Conservation (phyloP, 1,140 invertebrate species). For the Macrostomum lignano region DNA sequence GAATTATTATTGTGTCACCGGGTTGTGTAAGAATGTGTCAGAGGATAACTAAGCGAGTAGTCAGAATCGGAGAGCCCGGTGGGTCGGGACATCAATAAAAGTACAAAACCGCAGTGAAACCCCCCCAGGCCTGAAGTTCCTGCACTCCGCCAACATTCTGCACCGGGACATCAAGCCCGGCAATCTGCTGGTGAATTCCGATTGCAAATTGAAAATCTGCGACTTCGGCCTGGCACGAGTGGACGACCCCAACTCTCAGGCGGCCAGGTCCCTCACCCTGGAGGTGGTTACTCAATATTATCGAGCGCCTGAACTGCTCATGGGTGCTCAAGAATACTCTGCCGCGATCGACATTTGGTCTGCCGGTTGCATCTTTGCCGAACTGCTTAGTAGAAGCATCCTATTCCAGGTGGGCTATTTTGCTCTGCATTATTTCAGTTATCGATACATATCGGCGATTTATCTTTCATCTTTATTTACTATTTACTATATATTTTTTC, state of each 20-base stretch:
- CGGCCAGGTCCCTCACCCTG: conserved; percentile 74
- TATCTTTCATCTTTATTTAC: too few species aligned
- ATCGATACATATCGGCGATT: too few species aligned
- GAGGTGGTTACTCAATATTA: conserved; percentile 76
- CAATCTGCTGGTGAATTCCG: conserved; percentile 85
- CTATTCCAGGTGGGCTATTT: too few species aligned
- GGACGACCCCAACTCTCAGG: conserved; percentile 65
- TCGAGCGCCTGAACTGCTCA: conserved; percentile 34
- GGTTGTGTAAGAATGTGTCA: too few species aligned
- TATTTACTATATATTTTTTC: too few species aligned
- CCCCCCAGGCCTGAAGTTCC: conserved; percentile 68
- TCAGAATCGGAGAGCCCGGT: too few species aligned
- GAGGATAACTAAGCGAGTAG: too few species aligned
- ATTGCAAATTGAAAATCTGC: conserved; percentile 94
- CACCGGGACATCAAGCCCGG: conserved; percentile 98
- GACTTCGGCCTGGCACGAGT: conserved; percentile 81
- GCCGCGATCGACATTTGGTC: conserved; percentile 89
- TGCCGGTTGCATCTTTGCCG: conserved; percentile 95
- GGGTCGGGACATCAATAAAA: too few species aligned
- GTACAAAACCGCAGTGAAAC: too few species aligned
- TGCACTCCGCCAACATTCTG: conserved; percentile 80
- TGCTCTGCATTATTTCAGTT: too few species aligned
- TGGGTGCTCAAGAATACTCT: conserved; percentile 29
- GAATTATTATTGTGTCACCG: conserved; percentile 45
- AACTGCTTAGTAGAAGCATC: conserved; percentile 66